Conservation (phyloP, 2,113 vertebrate genomes). For the Electrona antarctica region DNA sequence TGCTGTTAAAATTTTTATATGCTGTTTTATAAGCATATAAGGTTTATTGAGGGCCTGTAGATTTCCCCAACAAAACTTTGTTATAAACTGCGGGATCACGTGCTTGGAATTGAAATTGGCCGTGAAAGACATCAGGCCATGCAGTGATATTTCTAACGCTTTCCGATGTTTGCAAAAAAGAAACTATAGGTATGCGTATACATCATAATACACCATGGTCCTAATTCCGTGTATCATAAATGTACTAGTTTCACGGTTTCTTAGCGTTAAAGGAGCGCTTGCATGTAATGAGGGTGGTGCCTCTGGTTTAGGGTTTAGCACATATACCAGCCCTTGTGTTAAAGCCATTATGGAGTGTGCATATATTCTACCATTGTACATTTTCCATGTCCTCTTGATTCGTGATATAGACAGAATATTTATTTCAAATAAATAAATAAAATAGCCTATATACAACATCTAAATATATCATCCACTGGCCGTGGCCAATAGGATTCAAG, state of each 20-base stretch:
- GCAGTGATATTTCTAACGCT: constrained; percentile 43
- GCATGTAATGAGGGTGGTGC: constrained; percentile 54
- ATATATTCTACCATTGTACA: constrained; percentile 11
- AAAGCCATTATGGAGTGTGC: constrained; percentile 30
- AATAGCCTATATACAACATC: not conserved
- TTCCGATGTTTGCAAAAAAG: constrained; percentile 24
- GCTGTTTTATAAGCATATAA: constrained; percentile 99
- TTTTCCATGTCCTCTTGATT: not conserved
- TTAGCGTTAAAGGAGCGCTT: constrained; percentile 56
- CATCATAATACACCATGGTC: not conserved
- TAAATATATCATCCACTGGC: not conserved
- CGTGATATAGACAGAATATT: not conserved
- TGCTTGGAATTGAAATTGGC: constrained; percentile 99
- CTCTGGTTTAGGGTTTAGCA: constrained; percentile 41
- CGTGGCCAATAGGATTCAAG: constrained; percentile 20
- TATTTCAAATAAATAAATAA: constrained; percentile 24
- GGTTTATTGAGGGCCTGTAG: constrained; percentile 99
- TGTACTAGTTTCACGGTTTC: constrained; percentile 63
- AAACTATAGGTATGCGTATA: constrained; percentile 13
- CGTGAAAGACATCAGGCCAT: constrained; percentile 89
- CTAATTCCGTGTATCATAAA: constrained; percentile 31
- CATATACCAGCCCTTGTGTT: constrained; percentile 37
- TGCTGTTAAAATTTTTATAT: constrained; percentile 99
- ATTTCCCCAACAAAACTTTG: constrained; percentile 98
- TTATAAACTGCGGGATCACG: constrained; percentile 97